These are phyloP conservation scores for Hypothenemus hampei DNA, from an alignment of 1,140 invertebrate genomes.

Conservation along the genomic window DNA sequence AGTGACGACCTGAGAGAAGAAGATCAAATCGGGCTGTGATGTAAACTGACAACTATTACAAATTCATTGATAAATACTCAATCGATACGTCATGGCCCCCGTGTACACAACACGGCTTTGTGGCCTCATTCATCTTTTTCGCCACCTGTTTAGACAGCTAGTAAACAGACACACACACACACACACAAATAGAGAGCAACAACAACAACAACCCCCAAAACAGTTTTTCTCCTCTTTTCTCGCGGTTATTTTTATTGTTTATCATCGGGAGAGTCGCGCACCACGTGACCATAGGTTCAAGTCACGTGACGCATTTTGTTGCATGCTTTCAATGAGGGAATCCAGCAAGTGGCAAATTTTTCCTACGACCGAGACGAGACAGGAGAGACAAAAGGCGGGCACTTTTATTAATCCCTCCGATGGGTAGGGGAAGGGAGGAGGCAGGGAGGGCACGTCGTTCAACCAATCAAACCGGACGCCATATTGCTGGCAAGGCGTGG, in stretches of 20 bases:
- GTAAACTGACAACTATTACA: conserved; percentile 25
- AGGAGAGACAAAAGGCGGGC: conserved; percentile 34
- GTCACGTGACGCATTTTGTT: conserved; percentile 30
- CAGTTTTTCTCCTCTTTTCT: conserved; percentile 25
- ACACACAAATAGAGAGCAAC: too few relatives aligned
- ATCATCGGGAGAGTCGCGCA: conserved; percentile 30
- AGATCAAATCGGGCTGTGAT: conserved; percentile 17
- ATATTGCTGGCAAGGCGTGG: conserved; percentile 42
- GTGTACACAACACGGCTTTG: conserved; percentile 20
- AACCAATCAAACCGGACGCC: conserved; percentile 41
- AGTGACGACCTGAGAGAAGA: neutral
- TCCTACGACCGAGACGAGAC: conserved; percentile 19
- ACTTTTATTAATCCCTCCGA: conserved; percentile 38
- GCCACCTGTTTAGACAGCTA: conserved; percentile 35
- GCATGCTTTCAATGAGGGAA: conserved; percentile 33
- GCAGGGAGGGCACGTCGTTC: conserved; percentile 34
- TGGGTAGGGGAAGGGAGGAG: too few relatives aligned
- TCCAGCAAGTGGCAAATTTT: conserved; percentile 39
- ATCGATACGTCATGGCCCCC: conserved; percentile 26
- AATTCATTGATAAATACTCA: conserved; percentile 31
- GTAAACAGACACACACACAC: too few relatives aligned
- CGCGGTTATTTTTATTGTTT: conserved; percentile 35
- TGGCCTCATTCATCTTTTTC: conserved; percentile 36
- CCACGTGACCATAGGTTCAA: conserved; percentile 29
- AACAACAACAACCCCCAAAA: conserved; percentile 18